Percentiles rank a stretch among this genome's conserved stretches.
Evolutionary conservation across 2,113 vertebrate species (phyloP).

Genomic region (Chamaea fasciata): DNA sequence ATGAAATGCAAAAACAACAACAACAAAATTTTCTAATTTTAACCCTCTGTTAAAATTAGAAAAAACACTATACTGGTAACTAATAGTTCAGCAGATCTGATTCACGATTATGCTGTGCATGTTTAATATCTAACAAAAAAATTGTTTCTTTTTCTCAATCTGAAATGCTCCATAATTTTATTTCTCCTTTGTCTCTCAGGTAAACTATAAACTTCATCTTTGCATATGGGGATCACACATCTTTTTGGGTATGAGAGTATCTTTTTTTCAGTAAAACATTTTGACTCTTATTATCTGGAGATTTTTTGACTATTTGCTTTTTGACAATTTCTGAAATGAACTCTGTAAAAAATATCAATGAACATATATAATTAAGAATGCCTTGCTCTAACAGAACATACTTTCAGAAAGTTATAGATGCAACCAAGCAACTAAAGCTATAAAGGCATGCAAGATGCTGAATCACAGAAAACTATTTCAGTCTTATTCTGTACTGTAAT

Average conservation of each 20-base stretch:
- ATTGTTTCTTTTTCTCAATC: neutral
- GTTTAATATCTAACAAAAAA: neutral
- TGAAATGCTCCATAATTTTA: neutral
- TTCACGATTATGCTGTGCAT: neutral
- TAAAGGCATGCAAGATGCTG: neutral
- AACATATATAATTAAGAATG: neutral
- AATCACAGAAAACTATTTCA: neutral
- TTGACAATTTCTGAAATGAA: neutral
- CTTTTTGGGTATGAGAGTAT: neutral
- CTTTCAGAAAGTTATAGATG: neutral
- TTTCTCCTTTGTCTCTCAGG: neutral
- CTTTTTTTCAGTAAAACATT: neutral
- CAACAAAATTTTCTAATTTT: neutral
- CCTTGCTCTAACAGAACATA: neutral
- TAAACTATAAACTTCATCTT: neutral
- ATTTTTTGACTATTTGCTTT: neutral
- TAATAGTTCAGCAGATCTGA: neutral
- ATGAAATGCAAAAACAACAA: neutral
- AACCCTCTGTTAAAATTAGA: neutral
- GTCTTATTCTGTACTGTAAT: conserved; percentile 33
- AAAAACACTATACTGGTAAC: neutral
- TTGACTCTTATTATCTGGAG: neutral
- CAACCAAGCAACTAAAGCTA: neutral
- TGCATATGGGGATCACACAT: neutral
- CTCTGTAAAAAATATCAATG: neutral